Base-by-base conservation (phyloP, 1,140 invertebrate genomes). In the Brachionus angularis region DNA sequence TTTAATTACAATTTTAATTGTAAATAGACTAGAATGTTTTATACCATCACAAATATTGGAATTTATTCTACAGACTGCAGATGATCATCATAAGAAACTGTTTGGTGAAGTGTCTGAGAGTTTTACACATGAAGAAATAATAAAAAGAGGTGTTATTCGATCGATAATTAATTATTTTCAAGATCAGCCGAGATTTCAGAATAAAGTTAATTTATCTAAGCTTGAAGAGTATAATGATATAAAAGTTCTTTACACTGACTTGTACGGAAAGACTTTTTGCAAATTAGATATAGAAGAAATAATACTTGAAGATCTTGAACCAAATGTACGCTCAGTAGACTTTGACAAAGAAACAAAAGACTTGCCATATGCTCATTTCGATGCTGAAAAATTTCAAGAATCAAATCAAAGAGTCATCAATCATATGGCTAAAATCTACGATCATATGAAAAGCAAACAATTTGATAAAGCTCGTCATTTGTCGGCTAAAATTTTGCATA, bases 311-410 rank as follows among this genome's bases (percentile, higher is more conserved):
- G 55, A 61, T 18, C 7, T 61, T 5, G 27, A 61, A 16, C 62
- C 62, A 31, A 34, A 33, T 31, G 29, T 50, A 4, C 46, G 14
- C 31, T 39, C 34, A 21, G 67, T 70, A 16, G 67, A 70, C 29
- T 36, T 70, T 36, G 46, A 52, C 14, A 16, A 46, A 16, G 16
- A 31, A n/a, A 71, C 70, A 8, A 71, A 58, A 58, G 25, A 55
- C 36, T 18, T 55, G 27, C 49, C 70, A 14, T 31, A 42, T 61
- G 70, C 52, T 12, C 70, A 71, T 58, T 71, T 71, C 23, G 70
- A 71, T 71, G 34, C 49, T 18, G 52, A 71, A 25, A 53, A 18
- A 25, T 55, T 71, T 34, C 1, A 1, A 5, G 23, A 71, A 27
- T 50, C 49, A 5, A 71, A 53, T 58, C 14, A 18, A 8, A 18